Evolutionary conservation across 2,888 invertebrate species (phyloP), one percentile per base, ranked within the genome.

Genomic region (Cryptus armator): DNA sequence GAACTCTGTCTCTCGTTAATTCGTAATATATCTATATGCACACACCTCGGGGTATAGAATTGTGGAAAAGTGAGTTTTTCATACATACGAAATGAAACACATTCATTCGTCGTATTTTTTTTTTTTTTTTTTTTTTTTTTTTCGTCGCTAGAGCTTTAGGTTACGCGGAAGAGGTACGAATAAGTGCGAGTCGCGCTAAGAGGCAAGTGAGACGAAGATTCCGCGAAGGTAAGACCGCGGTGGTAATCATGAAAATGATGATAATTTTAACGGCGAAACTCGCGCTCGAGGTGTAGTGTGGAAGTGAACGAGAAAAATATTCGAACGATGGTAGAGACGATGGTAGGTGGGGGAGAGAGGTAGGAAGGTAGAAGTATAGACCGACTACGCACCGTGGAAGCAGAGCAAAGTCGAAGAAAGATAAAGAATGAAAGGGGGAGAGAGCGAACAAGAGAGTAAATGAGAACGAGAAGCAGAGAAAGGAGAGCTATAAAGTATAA

Each of bases 211-310:
- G 70, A 46, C 67, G 77, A 71, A 82, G 82, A 72, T 78, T 70
- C 62, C 7, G 44, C 75, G 70, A 78, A 68, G 66, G 78, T 59
- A 75, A 68, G 81, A 10, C 29, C 43, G 64, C 43, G 78, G 86
- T 85, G 78, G 86, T 86, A 87, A 89, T 89, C 88, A 86, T 83
- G 85, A 81, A 87, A 89, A 89, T 88, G 83, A 88, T 86, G 79
- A 84, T 89, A 88, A 90, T 88, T 89, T 89, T 83, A 88, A 86
- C 87, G 85, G 81, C 81, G 82, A 71, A 80, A 76, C 81, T 88
- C 81, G 85, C 81, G 62, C 83, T 70, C 67, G 32, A 71, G 76
- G 81, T 83, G 86, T 71, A 75, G 71, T 56, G 59, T 46, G 56
- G 43, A 85, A 46, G 51, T 19, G 78, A 76, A 66, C 64, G 77